Conservation (phyloP, 1,140 invertebrate species). For the Phortica variegata region DNA sequence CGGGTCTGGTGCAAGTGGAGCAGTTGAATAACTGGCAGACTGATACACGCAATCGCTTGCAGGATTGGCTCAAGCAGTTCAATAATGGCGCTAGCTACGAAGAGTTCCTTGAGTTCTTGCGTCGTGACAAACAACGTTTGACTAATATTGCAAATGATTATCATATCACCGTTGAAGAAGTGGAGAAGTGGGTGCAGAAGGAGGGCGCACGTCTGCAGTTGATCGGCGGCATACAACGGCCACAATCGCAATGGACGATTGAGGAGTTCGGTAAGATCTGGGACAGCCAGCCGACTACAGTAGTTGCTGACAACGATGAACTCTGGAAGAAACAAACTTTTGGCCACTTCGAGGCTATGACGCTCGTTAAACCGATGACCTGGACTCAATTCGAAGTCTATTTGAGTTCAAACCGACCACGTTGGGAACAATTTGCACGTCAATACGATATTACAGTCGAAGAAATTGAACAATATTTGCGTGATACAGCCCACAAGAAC, state of each 20-base stretch:
- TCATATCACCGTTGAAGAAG: conserved; percentile 50
- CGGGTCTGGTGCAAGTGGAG: conserved; percentile 41
- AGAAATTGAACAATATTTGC: conserved; percentile 39
- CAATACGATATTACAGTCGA: conserved; percentile 44
- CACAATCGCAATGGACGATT: conserved; percentile 25
- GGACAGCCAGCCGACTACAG: too few species aligned
- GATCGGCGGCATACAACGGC: conserved; percentile 38
- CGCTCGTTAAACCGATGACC: conserved; percentile 27
- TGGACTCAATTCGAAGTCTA: conserved; percentile 41
- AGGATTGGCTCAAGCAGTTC: conserved; percentile 42
- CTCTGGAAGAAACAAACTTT: conserved; percentile 32
- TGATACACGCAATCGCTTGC: conserved; percentile 35
- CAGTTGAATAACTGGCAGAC: conserved; percentile 45
- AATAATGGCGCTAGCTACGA: conserved; percentile 35
- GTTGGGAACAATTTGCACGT: conserved; percentile 32
- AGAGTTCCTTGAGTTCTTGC: conserved; percentile 41
- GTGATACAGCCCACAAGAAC: conserved; percentile 25
- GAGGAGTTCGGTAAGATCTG: conserved; percentile 31
- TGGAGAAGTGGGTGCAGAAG: conserved; percentile 47
- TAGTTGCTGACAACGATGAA: conserved; percentile 5
- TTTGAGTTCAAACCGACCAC: conserved; percentile 24
- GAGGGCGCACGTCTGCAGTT: conserved; percentile 42
- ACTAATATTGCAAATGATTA: conserved; percentile 40
- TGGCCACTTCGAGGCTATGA: conserved; percentile 26
- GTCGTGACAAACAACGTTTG: conserved; percentile 39